Conservation (phyloP, 2,888 invertebrate genomes). For the Eueremaeus valkanovi region DNA sequence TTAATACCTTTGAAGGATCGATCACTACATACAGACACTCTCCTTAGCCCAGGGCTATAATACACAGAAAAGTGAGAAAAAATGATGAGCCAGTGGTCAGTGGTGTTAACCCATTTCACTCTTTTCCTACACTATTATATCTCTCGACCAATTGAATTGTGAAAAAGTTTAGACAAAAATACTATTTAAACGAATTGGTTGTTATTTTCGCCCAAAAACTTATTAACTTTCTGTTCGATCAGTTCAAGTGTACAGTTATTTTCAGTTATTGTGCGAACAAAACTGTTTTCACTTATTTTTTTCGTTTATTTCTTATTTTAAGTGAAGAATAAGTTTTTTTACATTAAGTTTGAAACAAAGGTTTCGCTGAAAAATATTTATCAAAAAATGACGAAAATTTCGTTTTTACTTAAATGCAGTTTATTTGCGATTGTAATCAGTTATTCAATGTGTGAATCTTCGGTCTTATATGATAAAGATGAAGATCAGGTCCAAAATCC, state of each 20-base stretch:
- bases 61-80: too few species aligned
- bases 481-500: background rate
- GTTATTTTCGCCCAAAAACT: background rate
- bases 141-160: background rate
- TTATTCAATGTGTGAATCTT: background rate
- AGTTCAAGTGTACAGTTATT: too few species aligned
- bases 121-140: background rate
- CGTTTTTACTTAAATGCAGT: background rate
- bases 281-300: too few species aligned
- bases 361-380: background rate
- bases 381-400: constrained; percentile 1
- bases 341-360: background rate
- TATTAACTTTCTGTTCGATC: background rate
- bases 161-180: background rate
- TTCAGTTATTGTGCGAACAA: too few species aligned
- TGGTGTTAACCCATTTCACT: background rate
- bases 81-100: too few species aligned
- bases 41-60: background rate
- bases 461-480: background rate
- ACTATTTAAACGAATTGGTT: background rate
- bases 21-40: background rate
- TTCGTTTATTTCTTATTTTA: background rate
- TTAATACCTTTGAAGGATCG: background rate
- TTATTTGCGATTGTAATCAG: background rate
- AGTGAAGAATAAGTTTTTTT: background rate